phyloP scores from a whole-genome alignment of 2,113 vertebrate genomes.

The Tetrax tetrax region DNA sequence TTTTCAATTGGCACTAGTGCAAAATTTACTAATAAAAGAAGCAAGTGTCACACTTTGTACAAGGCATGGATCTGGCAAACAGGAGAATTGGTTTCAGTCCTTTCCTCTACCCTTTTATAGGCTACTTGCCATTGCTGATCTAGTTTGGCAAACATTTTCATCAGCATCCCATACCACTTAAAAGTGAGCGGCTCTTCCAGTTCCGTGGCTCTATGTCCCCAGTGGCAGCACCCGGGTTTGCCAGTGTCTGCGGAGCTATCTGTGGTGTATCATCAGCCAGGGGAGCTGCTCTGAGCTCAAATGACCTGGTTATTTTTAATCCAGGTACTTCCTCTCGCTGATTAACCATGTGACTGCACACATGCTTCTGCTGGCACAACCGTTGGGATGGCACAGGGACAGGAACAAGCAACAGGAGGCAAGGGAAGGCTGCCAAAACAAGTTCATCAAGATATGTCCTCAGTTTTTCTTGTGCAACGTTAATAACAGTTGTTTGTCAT shows the following conservation, averaged over 20 bases:
- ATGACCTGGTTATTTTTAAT: slow-evolving; percentile 8
- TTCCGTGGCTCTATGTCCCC: not conserved
- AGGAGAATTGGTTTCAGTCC: not conserved
- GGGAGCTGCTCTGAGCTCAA: not conserved
- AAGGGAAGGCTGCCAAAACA: not conserved
- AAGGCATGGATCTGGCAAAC: not conserved
- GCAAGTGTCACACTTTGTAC: not conserved
- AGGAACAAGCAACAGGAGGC: not conserved
- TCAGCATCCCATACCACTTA: not conserved
- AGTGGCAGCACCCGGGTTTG: not conserved
- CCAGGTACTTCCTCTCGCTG: slow-evolving; percentile 6
- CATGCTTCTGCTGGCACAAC: not conserved
- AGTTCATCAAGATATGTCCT: not conserved
- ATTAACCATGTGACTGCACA: not conserved
- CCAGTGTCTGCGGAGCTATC: not conserved
- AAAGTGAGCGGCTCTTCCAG: rapidly evolving
- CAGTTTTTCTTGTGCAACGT: not conserved
- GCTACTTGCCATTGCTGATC: not conserved
- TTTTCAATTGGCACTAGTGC: rapidly evolving
- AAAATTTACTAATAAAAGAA: not conserved
- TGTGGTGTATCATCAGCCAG: not conserved
- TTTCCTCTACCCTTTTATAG: not conserved
- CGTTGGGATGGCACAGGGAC: not conserved
- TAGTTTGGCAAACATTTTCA: not conserved
- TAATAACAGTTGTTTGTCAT: not conserved